These are phyloP conservation scores for Oreocharis arfaki DNA, from an alignment of 2,113 vertebrate species.

Conservation along the genomic window DNA sequence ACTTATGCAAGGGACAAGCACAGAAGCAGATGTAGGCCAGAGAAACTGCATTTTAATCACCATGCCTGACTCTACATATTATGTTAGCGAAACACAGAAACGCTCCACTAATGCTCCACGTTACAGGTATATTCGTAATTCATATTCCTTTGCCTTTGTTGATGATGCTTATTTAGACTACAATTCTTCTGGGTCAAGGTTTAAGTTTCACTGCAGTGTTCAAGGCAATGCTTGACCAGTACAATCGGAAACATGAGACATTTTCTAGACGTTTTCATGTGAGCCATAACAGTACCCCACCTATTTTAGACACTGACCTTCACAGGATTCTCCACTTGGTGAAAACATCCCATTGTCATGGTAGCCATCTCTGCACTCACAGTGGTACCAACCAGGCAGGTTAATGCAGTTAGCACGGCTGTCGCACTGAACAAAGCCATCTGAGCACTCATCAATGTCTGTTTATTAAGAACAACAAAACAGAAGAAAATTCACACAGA, in stretches of 20 bases:
- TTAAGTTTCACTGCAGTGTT: background rate
- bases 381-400: constrained; percentile 98
- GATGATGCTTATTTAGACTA: background rate
- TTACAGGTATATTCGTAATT: background rate
- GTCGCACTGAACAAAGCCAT: constrained; percentile 95
- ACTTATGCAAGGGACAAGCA: background rate
- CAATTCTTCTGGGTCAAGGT: background rate
- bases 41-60: background rate
- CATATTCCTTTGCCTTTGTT: background rate
- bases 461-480: constrained; percentile 34
- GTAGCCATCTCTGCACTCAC: constrained; percentile 96
- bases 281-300: background rate
- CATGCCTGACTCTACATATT: background rate
- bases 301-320: constrained; percentile 79
- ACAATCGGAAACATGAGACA: background rate
- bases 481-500: background rate
- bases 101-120: background rate
- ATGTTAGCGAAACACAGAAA: background rate
- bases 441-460: constrained; percentile 97
- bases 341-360: constrained; percentile 98
- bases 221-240: background rate
- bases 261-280: background rate
- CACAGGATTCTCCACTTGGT: constrained; percentile 90
- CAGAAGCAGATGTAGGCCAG: background rate
- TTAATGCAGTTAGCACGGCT: constrained; percentile 94